Evolutionary conservation across 2,113 vertebrate species (phyloP).

Genomic region (Cervus canadensis): DNA sequence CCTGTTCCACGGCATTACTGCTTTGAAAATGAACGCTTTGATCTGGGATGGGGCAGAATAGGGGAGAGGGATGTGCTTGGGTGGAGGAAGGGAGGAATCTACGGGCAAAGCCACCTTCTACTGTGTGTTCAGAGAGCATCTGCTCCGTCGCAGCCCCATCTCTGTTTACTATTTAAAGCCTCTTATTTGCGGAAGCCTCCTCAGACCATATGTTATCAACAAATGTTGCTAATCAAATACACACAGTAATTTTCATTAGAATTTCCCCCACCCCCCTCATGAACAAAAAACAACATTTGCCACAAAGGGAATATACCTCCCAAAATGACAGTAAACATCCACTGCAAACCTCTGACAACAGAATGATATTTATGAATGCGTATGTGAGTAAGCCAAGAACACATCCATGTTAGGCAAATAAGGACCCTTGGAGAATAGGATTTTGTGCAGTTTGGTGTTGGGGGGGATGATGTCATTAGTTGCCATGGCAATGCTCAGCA

Average conservation of each 20-base stretch:
- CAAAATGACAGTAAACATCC: constrained; percentile 77
- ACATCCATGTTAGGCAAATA: constrained; percentile 38
- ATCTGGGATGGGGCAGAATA: constrained; percentile 39
- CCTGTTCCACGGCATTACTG: background rate
- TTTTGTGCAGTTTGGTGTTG: constrained; percentile 71
- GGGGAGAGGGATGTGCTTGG: background rate
- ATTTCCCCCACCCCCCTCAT: constrained; percentile 37
- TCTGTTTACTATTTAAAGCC: constrained; percentile 87
- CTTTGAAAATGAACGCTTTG: constrained; percentile 53
- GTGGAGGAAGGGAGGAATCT: constrained; percentile 52
- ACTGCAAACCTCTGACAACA: constrained; percentile 76
- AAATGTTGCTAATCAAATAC: constrained; percentile 87
- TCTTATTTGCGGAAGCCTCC: constrained; percentile 86
- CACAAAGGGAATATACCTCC: constrained; percentile 83
- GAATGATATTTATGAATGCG: constrained; percentile 55
- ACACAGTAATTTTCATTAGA: constrained; percentile 86
- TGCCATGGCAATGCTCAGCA: constrained; percentile 81
- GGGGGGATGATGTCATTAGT: constrained; percentile 81
- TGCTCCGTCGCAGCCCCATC: constrained; percentile 79
- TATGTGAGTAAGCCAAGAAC: constrained; percentile 61
- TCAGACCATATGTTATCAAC: constrained; percentile 87
- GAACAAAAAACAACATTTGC: constrained; percentile 75
- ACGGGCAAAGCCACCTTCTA: constrained; percentile 47
- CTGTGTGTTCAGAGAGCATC: constrained; percentile 79
- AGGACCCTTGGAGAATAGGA: constrained; percentile 70